Evolutionary conservation across 2,113 vertebrate species (phyloP), one percentile per base, ranked within the genome.

Genomic region (Myotis brandtii): DNA sequence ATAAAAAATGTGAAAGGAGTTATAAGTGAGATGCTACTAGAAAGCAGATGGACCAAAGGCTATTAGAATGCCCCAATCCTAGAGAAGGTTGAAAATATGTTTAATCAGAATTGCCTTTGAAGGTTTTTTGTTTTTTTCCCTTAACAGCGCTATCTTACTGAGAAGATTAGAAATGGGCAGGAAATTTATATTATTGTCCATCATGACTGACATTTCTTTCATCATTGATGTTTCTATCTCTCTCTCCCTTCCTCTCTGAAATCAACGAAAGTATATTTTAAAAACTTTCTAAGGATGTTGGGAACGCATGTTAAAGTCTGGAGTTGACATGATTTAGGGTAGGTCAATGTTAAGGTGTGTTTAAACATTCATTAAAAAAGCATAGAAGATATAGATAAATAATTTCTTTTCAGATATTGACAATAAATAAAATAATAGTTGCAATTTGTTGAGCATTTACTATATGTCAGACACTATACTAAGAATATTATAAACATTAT

Each of bases 81-180:
- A 69, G 4, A 89, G 21, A 83, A 91, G 20, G 34, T 73, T 83
- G 82, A 92, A 76, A 93, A 1, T 50, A 83, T 79, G 30, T 48
- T 91, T 95, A 82, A 73, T 48, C 7, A 89, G 84, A 95, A 96
- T 54, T 82, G 67, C 32, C 8, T 96, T 73, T n/a, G 46, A 77
- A 77, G 37, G 46, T 50, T 18, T 34, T 50, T 18, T 34, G 2
- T 66, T 56, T 64, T 67, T 73, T 77, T 89, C 66, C 6, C 32
- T 91, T 86, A 83, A 30, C 23, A 73, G 30, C 9, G 12, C 25
- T 83, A 40, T 89, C 54, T 46, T 20, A 34, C 6, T 50, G 30
- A 93, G 59, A 59, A 21, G 59, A 82, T 85, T n/a, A 89, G 54
- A 89, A 86, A 86, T 86, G 10, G 52, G 32, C 59, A 34, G 3